Percentiles rank a stretch among this genome's conserved stretches.
phyloP scores from a whole-genome alignment of 2,113 vertebrate genomes.

The Nerophis ophidion region DNA sequence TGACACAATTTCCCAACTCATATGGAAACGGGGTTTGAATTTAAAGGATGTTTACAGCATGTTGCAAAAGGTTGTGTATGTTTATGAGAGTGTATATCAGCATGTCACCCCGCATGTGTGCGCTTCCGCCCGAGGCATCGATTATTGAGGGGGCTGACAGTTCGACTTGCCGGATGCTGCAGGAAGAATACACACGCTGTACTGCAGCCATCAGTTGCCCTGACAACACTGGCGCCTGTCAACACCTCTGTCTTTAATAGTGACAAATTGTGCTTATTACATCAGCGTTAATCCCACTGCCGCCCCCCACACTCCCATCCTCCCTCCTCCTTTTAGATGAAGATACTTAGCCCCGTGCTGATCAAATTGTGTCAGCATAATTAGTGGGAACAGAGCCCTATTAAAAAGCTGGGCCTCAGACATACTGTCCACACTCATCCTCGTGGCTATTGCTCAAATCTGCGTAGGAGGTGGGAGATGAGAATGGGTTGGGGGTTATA shows the following conservation, averaged over 20 bases:
- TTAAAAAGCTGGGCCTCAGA: slow-evolving; percentile 79
- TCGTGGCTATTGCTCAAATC: slow-evolving; percentile 59
- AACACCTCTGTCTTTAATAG: slow-evolving; percentile 83
- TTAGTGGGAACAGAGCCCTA: slow-evolving; percentile 89
- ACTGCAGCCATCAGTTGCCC: slow-evolving; percentile 71
- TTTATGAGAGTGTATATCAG: slow-evolving; percentile 31
- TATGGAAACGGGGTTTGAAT: too few relatives aligned
- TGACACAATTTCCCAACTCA: too few relatives aligned
- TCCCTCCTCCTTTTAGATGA: slow-evolving; percentile 81
- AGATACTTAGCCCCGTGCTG: slow-evolving; percentile 87
- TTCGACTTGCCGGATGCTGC: slow-evolving; percentile 44
- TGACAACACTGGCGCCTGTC: slow-evolving; percentile 77
- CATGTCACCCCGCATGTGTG: slow-evolving; percentile 18
- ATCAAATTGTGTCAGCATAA: slow-evolving; percentile 90
- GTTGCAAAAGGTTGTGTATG: slow-evolving; percentile 30
- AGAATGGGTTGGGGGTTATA: too few relatives aligned
- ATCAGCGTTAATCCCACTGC: slow-evolving; percentile 86
- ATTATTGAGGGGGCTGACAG: slow-evolving; percentile 52
- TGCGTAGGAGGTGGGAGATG: slow-evolving; percentile 37
- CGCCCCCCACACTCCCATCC: not conserved
- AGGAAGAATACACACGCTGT: slow-evolving; percentile 47
- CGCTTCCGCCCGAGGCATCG: slow-evolving; percentile 43
- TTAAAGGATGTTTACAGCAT: slow-evolving; percentile 18
- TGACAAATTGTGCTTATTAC: slow-evolving; percentile 95
- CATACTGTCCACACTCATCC: slow-evolving; percentile 68